Base-by-base conservation (phyloP, 1,140 invertebrate species). In the Tetramorium simillimum region DNA sequence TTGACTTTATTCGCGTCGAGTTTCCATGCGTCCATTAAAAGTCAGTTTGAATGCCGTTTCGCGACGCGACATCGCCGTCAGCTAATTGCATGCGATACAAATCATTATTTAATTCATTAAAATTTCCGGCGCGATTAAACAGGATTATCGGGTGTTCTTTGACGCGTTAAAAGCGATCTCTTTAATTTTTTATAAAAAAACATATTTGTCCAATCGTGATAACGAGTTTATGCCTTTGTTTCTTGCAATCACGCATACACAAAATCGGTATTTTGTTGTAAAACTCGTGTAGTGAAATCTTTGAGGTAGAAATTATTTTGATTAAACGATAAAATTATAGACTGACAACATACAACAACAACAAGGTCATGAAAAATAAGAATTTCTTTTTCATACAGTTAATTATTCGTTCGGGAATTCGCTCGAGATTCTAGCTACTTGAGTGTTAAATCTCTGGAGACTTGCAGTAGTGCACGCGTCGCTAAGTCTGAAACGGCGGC, bases 21-120 rank as follows among this genome's bases (percentile, higher is more conserved):
- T 58, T 40, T 56, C 16, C 81, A 40, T 33, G 62, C 58, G 69
- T 84, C 37, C 43, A 75, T 84, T 75, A 84, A 84, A 69, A 84
- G 69, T 73, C 80, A n/a, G 46, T 18, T 62, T 75, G 80, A 75
- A 75, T 73, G 40, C 67, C 21, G 49, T 60, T 60, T 37, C 53
- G 80, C 69, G 65, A 70, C 24, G 33, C 63, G 65, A 70, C 78
- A 81, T 56, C 49, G 24, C 21, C 69, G 40, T 37, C 63, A 70
- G 69, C 53, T 84, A 88, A 88, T 88, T 88, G 87, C 87, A 62
- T 56, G 86, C 16, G 78, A 85, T 85, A 60, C 33, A 49, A 75
- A 75, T 81, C 78, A 73, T 84, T 75, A 75, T 84, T 75, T 84
- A 84, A 62, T 75, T 84, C 40, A 75, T 84, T 84, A 84, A 84